phyloP scores from a whole-genome alignment of 2,797 vertebrate species.

The Helicolenus hilgendorfi region DNA sequence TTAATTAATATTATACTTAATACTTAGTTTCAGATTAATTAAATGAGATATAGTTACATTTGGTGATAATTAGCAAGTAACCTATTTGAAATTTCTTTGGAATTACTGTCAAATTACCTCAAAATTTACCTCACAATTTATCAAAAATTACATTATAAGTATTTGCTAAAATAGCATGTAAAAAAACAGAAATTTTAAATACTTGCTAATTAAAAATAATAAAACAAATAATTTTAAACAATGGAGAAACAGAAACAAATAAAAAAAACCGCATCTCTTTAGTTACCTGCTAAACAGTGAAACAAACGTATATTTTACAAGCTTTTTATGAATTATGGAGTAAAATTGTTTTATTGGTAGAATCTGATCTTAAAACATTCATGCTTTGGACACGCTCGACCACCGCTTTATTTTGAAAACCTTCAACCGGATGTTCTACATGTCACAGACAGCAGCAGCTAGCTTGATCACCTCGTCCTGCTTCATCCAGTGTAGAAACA shows the following conservation, averaged over 20 bases:
- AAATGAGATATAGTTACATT: neutral
- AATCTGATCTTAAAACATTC: too few relatives aligned
- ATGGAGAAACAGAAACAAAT: neutral
- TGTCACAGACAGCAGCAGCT: neutral
- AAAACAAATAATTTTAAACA: neutral
- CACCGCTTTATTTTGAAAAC: slow-evolving; percentile 54
- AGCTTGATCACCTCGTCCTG: neutral
- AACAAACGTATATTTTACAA: neutral
- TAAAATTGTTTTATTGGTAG: fast-evolving
- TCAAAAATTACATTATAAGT: too few relatives aligned
- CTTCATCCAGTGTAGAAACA: slow-evolving; percentile 49
- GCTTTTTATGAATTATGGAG: neutral
- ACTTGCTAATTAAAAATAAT: too few relatives aligned
- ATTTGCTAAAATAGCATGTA: too few relatives aligned
- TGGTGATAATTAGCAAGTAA: too few relatives aligned
- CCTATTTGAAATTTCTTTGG: too few relatives aligned
- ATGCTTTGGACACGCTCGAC: neutral
- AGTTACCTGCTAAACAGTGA: neutral
- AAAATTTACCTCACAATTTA: too few relatives aligned
- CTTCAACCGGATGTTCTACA: neutral
- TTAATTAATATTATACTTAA: neutral
- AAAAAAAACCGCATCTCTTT: neutral
- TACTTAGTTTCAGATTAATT: neutral
- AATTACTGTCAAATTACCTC: too few relatives aligned
- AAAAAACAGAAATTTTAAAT: too few relatives aligned